Base-by-base conservation (phyloP, 2,888 invertebrate genomes). In the Drosophila fulvimacula region DNA sequence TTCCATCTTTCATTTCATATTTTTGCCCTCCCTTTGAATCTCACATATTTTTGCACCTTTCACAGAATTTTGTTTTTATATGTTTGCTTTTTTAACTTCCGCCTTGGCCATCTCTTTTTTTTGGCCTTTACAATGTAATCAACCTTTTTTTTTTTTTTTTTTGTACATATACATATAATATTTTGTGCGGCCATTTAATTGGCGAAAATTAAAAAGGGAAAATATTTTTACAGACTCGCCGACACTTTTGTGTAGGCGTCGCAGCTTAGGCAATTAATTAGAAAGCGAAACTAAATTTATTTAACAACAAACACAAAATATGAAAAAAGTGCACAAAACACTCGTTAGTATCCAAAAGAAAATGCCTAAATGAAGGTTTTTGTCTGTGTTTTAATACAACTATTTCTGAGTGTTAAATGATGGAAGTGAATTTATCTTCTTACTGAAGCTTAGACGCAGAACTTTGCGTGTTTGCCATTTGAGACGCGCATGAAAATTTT, bases 141-240 rank as follows among this genome's bases (percentile, higher is more conserved):
- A 77, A n/a, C n/a, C n/a, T n/a, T n/a, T n/a, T n/a, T 62, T 44
- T 58, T 24, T 60, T 74, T 46, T 64, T 39, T 32, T 34, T 51
- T 10, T 30, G 36, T 34, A 44, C 30, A 30, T 69, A 19, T n/a
- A 38, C n/a, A 21, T 38, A 30, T 41, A 55, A 19, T 55, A 55
- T 55, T 41, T 66, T 85, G 71, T 64, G 62, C 52, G 79, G 66
- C 74, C 70, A 79, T 81, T 79, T 85, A 85, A 85, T 85, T 85
- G 85, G 85, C 85, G 80, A 85, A 85, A 88, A 89, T 89, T 87
- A 78, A 89, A 85, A 88, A 89, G 85, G 85, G 89, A 85, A 85
- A 85, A 88, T 67, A 76, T 63, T 64, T 80, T 74, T 53, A 73
- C 48, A 73, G 64, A 69, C 55, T 61, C 58, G 27, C 13, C 55